Evolutionary conservation across 2,888 invertebrate species (phyloP), one percentile per base, ranked within the genome.

Genomic region (Drepana falcataria): DNA sequence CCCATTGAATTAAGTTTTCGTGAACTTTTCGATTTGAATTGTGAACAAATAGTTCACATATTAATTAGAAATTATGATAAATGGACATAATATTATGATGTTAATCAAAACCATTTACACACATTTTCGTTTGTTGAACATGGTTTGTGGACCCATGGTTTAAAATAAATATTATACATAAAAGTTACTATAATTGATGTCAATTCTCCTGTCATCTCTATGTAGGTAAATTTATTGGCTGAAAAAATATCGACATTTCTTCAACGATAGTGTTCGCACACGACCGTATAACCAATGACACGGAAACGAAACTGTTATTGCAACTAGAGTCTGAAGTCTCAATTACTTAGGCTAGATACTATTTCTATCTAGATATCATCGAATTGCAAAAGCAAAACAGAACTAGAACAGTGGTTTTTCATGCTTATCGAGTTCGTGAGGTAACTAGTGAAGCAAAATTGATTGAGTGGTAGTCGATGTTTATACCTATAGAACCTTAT

Each of bases 401-500:
- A 63, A 60, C 58, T 63, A 61, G 64, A 59, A 60, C 62, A 54
- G 56, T 55, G 54, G 55, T 65, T 65, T 65, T 64, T 63, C n/a
- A 59, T 56, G 54, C 53, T 59, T 54, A 51, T 53, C 52, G 57
- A 59, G 48, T 55, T 59, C 53, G 62, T 59, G 56, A 59, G 62
- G 58, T 55, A 53, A 47, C 21, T n/a, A 51, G 41, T 41, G 51
- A 41, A 6, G 51, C 37, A 51, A 7, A 49, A 49, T 33, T 40
- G 49, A 40, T 2, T 5, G 41, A 33, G 6, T 40, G 33, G 21
- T 6, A 34, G 9, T 6, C 40, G 7, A 49, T 4, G 40, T 6
- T 6, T 37, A 33, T 40, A 5, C 21, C n/a, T n/a, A n/a, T n/a
- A 33, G 6, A 21, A 6, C 44, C 9, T 44, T 44, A 44, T 9